Evolutionary conservation across 1,140 invertebrate genomes (phyloP).

Genomic region (Neuroterus valhalla): DNA sequence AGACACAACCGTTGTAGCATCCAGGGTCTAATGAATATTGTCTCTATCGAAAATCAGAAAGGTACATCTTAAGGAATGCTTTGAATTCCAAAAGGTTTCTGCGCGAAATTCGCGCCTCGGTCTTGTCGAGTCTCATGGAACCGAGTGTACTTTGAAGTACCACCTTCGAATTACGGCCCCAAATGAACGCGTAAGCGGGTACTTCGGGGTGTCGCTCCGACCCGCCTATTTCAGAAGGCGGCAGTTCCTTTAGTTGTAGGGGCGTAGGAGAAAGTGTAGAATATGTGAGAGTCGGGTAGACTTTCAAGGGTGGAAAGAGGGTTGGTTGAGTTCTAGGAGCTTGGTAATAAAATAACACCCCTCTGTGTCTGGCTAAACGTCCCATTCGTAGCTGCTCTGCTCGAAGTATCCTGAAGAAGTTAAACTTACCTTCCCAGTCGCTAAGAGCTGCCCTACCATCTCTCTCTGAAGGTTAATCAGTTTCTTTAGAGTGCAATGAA

Average conservation of each 20-base stretch:
- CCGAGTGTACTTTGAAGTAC: conserved; percentile 43
- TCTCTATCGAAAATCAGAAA: background rate
- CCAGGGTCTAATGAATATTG: conserved; percentile 8
- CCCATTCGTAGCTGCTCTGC: conserved; percentile 42
- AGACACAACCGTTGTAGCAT: background rate
- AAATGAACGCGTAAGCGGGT: conserved; percentile 52
- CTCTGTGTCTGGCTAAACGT: conserved; percentile 54
- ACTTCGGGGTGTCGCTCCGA: conserved; percentile 34
- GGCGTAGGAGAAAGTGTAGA: conserved; percentile 41
- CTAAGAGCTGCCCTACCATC: background rate
- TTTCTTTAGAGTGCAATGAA: background rate
- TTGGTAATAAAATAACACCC: conserved; percentile 68
- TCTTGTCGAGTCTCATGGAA: conserved; percentile 38
- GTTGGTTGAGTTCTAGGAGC: conserved; percentile 48
- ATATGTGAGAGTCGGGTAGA: conserved; percentile 36
- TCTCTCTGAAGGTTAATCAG: conserved; percentile 5
- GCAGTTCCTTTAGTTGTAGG: conserved; percentile 45
- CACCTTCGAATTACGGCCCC: conserved; percentile 49
- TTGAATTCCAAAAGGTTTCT: background rate
- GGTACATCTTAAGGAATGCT: background rate
- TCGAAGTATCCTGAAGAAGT: conserved; percentile 51
- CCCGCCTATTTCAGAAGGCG: conserved; percentile 43
- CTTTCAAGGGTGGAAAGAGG: conserved; percentile 21
- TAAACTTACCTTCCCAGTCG: conserved; percentile 50
- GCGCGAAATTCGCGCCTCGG: conserved; percentile 39